Percentiles rank a stretch among this genome's conserved stretches.
Conservation (phyloP, 2,797 vertebrate genomes). For the Synaphobranchus kaupii region DNA sequence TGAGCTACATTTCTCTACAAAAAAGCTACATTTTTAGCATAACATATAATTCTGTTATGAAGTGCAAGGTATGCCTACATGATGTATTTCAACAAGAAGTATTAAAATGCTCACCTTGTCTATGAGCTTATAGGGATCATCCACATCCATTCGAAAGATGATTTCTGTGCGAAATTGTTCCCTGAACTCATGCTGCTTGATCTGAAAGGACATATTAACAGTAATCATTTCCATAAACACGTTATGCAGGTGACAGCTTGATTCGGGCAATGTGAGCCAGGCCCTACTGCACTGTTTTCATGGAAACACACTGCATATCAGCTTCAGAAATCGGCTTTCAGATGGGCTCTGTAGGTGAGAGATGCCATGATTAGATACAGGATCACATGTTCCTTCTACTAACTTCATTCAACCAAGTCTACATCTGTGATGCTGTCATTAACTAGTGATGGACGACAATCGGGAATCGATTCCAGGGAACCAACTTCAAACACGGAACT, state of each 20-base stretch:
- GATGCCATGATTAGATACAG: constrained; percentile 44
- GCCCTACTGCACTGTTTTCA: too few relatives aligned
- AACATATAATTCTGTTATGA: not conserved
- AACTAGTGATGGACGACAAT: too few relatives aligned
- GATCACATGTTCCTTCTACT: too few relatives aligned
- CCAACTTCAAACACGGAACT: too few relatives aligned
- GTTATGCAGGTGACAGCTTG: constrained; percentile 81
- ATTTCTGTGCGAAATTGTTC: constrained; percentile 79
- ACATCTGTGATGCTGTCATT: too few relatives aligned
- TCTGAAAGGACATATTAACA: constrained; percentile 81
- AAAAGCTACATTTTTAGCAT: not conserved
- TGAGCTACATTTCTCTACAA: not conserved
- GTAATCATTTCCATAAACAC: constrained; percentile 86
- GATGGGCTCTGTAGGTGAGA: not conserved
- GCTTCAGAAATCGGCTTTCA: too few relatives aligned
- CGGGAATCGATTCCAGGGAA: too few relatives aligned
- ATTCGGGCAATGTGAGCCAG: constrained; percentile 73
- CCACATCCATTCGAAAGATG: constrained; percentile 67
- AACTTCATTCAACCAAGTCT: too few relatives aligned
- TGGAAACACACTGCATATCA: too few relatives aligned
- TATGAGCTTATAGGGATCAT: constrained; percentile 50
- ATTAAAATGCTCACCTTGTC: constrained; percentile 49
- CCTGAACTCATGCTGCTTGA: constrained; percentile 77
- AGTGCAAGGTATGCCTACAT: not conserved
- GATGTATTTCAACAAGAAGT: not conserved